Base-by-base conservation (phyloP, 2,888 invertebrate genomes). In the Drosophila kanekoi region DNA sequence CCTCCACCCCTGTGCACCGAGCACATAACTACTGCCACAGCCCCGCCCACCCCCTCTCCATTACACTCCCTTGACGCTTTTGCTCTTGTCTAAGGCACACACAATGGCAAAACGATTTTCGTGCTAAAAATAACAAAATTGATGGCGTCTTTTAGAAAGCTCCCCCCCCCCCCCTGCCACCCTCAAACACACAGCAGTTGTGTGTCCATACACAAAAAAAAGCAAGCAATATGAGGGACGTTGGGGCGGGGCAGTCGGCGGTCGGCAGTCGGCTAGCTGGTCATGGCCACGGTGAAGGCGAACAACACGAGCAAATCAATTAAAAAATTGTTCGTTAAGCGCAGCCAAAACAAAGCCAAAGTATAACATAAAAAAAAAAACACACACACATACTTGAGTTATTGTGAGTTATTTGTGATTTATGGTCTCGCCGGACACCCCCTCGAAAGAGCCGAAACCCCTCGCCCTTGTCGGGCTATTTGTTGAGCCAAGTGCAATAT, bases 211-310 rank as follows among this genome's bases (percentile, higher is more conserved):
- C 67, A 70, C 45, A 72, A 52, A 23, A 23, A 23, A 18, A 72
- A 49, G 6, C n/a, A 56, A 51, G 51, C 51, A 41, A 44, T 18
- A 38, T 44, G 58, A 47, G 41, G 66, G 58, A 53, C 52, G 35
- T 28, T 14, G 20, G 37, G 14, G 28, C 37, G 47, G 16, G 40
- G 41, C 18, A 53, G 18, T 14, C 33, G 44, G 44, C 18, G 45
- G 14, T 16, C 33, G 44, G 28, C 52, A 57, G 61, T 70, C 67
- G 81, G 77, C 68, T 62, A 74, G 68, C 77, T 86, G 89, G 90
- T 89, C 90, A 89, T 75, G 89, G 89, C 89, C 89, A 89, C 78
- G 86, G 86, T 79, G 87, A 89, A 89, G 89, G 89, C 78, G 61
- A 72, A 48, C 33, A 44, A 52, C 65, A 47, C 53, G 63, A 70